phyloP scores from a whole-genome alignment of 2,797 vertebrate genomes.

The Masticophis lateralis region DNA sequence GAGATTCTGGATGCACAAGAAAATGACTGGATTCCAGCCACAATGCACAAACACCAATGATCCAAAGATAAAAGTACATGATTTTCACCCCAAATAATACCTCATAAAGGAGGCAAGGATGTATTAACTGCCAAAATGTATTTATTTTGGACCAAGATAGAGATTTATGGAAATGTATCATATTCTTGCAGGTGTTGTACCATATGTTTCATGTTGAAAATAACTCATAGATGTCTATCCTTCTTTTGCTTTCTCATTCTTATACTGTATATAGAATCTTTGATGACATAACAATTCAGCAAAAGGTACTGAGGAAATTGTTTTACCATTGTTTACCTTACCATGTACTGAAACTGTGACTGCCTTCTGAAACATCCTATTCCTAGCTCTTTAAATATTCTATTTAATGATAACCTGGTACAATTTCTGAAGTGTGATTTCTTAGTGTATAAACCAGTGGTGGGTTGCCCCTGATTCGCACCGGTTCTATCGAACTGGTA shows the following conservation, averaged over 20 bases:
- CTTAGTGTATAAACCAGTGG: neutral
- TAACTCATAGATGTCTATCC: neutral
- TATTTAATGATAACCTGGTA: neutral
- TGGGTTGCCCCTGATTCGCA: no score
- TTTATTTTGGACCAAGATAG: neutral
- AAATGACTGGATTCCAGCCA: neutral
- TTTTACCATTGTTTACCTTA: neutral
- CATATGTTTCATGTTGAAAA: neutral
- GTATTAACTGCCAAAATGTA: constrained; percentile 10
- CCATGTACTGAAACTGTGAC: neutral
- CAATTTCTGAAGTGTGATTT: neutral
- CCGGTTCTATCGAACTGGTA: no score
- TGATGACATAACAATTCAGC: neutral
- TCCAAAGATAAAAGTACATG: neutral
- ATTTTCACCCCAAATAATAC: constrained; percentile 39
- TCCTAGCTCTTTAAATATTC: neutral
- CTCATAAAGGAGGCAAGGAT: constrained; percentile 30
- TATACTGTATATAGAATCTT: neutral
- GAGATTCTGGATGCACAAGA: neutral
- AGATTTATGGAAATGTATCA: neutral
- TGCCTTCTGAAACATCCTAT: neutral
- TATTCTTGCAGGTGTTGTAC: neutral
- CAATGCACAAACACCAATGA: neutral
- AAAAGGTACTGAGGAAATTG: neutral
- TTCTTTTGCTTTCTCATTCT: neutral